Evolutionary conservation across 1,140 invertebrate species (phyloP).

Genomic region (Apocrypta bakeri): DNA sequence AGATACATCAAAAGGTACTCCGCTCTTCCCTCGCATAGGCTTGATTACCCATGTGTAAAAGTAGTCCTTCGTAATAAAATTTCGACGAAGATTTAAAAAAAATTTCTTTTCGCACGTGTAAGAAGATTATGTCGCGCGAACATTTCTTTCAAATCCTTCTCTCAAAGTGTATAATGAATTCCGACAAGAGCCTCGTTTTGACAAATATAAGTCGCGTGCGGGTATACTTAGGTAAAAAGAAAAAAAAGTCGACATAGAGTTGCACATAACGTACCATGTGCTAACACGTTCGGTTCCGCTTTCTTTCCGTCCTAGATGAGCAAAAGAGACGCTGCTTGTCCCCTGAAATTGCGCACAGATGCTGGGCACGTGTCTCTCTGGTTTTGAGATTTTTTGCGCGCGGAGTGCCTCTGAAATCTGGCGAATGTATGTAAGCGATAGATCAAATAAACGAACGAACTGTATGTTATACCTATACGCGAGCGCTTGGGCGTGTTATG

Average conservation of each 20-base stretch:
- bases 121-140: neutral
- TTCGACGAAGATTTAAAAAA: neutral
- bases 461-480: neutral
- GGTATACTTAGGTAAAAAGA: neutral
- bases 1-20: slow-evolving; percentile 2
- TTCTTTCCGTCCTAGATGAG: slow-evolving; percentile 7
- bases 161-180: neutral
- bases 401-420: neutral
- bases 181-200: neutral
- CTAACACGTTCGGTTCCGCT: slow-evolving; percentile 27
- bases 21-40: neutral
- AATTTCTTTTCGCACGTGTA: neutral
- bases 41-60: neutral
- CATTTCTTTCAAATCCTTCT: no score
- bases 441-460: neutral
- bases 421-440: neutral
- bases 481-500: neutral
- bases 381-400: slow-evolving; percentile 8
- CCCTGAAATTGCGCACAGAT: slow-evolving; percentile 17
- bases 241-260: slow-evolving; percentile 14
- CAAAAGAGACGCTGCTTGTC: slow-evolving; percentile 30
- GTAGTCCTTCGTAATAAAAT: neutral
- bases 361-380: slow-evolving; percentile 36
- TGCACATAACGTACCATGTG: slow-evolving; percentile 1
- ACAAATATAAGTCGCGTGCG: slow-evolving; percentile 29